These are phyloP conservation scores for Lutjanus erythropterus DNA, from an alignment of 2,113 vertebrate genomes.

Conservation along the genomic window DNA sequence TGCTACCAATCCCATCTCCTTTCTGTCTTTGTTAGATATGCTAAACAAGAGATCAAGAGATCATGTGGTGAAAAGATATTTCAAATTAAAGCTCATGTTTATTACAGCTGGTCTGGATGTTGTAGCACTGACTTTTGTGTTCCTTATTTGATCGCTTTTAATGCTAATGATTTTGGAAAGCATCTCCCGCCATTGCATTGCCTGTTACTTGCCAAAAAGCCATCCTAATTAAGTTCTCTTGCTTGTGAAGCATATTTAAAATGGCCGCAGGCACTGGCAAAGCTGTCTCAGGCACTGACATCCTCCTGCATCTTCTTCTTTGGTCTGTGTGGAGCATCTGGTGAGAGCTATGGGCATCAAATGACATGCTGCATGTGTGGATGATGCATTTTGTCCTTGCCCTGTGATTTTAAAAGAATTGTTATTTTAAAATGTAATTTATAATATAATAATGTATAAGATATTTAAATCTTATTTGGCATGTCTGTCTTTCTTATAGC, in stretches of 20 bases:
- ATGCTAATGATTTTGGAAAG: constrained; percentile 1
- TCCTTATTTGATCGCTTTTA: background rate
- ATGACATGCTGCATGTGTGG: constrained; percentile 8
- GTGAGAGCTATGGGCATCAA: background rate
- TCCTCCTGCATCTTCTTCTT: background rate
- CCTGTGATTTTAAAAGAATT: no score
- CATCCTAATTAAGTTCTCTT: background rate
- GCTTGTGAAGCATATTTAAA: background rate
- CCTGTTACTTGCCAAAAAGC: background rate
- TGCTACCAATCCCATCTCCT: constrained; percentile 25
- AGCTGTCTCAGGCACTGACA: background rate
- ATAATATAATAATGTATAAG: no score
- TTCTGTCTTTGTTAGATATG: constrained; percentile 32
- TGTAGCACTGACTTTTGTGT: background rate
- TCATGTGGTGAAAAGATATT: no score
- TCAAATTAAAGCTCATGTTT: background rate
- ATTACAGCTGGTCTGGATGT: background rate
- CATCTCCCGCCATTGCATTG: no score
- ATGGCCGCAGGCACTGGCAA: background rate
- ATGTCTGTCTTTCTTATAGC: no score
- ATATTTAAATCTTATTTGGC: no score
- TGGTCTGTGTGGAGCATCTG: constrained; percentile 6
- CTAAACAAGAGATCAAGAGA: constrained; percentile 15
- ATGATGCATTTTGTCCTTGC: background rate
- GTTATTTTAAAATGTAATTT: no score